phyloP scores from a whole-genome alignment of 2,888 invertebrate genomes.

The Drosophila helvetica region DNA sequence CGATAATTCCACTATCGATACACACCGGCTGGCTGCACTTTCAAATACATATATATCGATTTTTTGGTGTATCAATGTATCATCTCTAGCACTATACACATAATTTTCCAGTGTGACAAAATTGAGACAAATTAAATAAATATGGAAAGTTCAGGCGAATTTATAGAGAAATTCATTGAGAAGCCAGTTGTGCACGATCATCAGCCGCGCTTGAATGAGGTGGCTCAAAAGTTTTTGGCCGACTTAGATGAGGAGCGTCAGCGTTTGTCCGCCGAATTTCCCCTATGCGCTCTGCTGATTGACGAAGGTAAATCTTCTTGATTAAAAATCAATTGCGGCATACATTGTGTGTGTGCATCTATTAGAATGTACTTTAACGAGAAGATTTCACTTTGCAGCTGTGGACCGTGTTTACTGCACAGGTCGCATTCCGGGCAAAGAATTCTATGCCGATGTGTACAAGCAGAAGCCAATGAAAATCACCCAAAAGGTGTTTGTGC shows the following conservation, averaged over 20 bases:
- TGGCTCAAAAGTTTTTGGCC: constrained; percentile 79
- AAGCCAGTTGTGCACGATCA: constrained; percentile 62
- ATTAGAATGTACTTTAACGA: not conserved
- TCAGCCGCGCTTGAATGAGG: constrained; percentile 80
- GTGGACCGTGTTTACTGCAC: constrained; percentile 88
- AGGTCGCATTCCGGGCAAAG: constrained; percentile 88
- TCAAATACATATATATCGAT: not conserved
- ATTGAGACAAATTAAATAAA: constrained; percentile 2
- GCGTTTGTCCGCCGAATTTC: constrained; percentile 76
- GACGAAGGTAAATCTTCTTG: constrained; percentile 73
- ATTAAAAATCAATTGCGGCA: not conserved
- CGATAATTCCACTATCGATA: constrained; percentile 53
- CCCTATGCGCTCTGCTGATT: constrained; percentile 78
- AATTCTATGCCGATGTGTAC: constrained; percentile 90
- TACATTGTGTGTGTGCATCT: too few relatives aligned
- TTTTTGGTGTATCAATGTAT: not conserved
- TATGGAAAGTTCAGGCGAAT: constrained; percentile 64
- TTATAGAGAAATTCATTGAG: constrained; percentile 58
- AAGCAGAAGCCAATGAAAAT: constrained; percentile 85
- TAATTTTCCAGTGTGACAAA: constrained; percentile 28
- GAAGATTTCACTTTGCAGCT: constrained; percentile 85
- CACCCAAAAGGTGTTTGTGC: constrained; percentile 82
- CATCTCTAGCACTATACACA: constrained; percentile 34
- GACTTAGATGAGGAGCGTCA: constrained; percentile 78
- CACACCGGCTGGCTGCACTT: too few relatives aligned